A percentile compares a stretch with the other conserved stretches of the same genome.
These are phyloP conservation scores for Cryptophagus acutangulus DNA, from an alignment of 2,888 invertebrate genomes.

Conservation along the genomic window DNA sequence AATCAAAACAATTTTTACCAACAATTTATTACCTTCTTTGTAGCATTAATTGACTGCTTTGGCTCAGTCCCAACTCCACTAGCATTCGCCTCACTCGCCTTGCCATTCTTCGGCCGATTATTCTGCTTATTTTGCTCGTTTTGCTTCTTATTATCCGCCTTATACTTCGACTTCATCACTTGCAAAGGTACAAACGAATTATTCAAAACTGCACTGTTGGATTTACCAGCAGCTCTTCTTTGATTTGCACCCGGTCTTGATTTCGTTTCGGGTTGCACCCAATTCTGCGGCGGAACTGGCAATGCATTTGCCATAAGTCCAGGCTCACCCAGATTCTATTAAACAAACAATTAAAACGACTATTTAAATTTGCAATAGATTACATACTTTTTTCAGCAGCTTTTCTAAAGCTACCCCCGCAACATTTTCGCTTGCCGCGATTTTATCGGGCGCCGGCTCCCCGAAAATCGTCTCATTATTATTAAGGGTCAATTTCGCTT, in stretches of 20 bases:
- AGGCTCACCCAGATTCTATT: background rate
- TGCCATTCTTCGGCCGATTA: slow-evolving; percentile 12
- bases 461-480: slow-evolving; percentile 49
- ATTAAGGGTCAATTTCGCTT: slow-evolving; percentile 49
- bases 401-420: slow-evolving; percentile 42
- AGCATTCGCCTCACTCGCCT: background rate
- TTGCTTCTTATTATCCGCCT: slow-evolving; percentile 12
- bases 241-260: slow-evolving; percentile 4
- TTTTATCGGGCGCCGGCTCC: slow-evolving; percentile 45
- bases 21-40: background rate
- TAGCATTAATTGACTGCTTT: slow-evolving; percentile 3
- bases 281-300: slow-evolving; percentile 25
- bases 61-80: slow-evolving; percentile 8
- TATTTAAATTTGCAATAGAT: background rate
- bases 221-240: background rate
- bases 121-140: no score
- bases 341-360: background rate
- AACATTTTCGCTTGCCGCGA: slow-evolving; percentile 50
- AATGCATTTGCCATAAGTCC: slow-evolving; percentile 10
- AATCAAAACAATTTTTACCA: slow-evolving; percentile 10
- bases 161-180: slow-evolving; percentile 48
- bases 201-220: slow-evolving; percentile 18
- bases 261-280: slow-evolving; percentile 16
- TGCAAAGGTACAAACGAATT: slow-evolving; percentile 55
- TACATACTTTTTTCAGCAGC: slow-evolving; percentile 26